Conservation (phyloP, 2,797 vertebrate genomes). For the Picus viridis region DNA sequence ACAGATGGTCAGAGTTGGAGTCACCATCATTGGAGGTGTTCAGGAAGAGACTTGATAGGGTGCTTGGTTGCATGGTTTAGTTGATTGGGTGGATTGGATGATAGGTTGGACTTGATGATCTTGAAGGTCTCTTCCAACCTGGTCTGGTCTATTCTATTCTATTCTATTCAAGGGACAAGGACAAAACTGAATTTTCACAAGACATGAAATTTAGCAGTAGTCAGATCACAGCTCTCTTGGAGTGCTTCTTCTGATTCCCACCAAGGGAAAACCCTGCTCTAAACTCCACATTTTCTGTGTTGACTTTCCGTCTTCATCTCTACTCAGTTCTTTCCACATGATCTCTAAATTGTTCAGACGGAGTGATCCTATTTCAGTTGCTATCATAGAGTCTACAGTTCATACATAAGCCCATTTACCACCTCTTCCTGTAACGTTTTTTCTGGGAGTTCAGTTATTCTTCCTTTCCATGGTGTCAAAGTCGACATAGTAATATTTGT, state of each 20-base stretch:
- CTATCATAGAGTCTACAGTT: not conserved
- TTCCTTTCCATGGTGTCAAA: not conserved
- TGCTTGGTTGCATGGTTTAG: no score
- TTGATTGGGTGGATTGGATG: no score
- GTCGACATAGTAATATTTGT: not conserved
- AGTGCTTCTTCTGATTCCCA: not conserved
- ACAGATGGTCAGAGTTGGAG: no score
- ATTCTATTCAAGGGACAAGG: not conserved
- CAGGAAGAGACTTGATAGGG: no score
- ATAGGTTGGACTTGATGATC: no score
- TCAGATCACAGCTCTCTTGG: not conserved
- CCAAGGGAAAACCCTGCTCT: conserved; percentile 1
- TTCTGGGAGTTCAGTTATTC: not conserved
- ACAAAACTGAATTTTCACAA: not conserved
- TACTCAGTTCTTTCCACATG: not conserved
- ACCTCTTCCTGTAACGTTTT: not conserved
- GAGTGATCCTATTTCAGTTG: not conserved
- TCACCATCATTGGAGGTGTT: no score
- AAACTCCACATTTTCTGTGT: not conserved
- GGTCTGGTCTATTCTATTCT: no score
- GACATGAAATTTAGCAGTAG: not conserved
- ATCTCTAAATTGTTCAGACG: not conserved
- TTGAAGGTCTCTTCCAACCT: no score
- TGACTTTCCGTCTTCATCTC: not conserved
- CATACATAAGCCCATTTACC: not conserved